Conservation (phyloP, 2,888 invertebrate species). For the Eubasilissa splendida region DNA sequence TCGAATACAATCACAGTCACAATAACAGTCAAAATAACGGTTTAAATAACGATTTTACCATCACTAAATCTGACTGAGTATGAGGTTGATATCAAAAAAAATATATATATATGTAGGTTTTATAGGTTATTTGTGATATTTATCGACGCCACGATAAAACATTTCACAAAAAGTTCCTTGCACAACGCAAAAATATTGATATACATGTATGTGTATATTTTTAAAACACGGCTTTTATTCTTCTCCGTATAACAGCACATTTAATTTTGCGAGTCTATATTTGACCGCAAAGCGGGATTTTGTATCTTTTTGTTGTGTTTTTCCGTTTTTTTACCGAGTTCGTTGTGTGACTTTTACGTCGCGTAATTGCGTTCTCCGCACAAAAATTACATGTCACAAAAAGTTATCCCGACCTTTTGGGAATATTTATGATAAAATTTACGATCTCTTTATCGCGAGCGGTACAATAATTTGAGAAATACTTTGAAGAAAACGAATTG, state of each 20-base stretch:
- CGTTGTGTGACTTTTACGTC: slow-evolving; percentile 23
- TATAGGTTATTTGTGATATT: too few relatives aligned
- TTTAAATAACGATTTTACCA: too few relatives aligned
- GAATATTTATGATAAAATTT: slow-evolving; percentile 39
- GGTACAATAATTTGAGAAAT: slow-evolving; percentile 23
- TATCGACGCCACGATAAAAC: too few relatives aligned
- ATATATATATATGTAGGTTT: too few relatives aligned
- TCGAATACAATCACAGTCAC: too few relatives aligned
- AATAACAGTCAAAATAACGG: too few relatives aligned
- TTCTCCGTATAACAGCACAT: slow-evolving; percentile 35
- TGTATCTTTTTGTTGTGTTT: slow-evolving; percentile 28
- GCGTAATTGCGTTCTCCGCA: slow-evolving; percentile 44
- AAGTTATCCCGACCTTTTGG: slow-evolving; percentile 40
- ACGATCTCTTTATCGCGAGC: slow-evolving; percentile 22
- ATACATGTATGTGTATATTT: background rate
- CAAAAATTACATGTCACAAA: slow-evolving; percentile 35
- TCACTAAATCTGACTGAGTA: too few relatives aligned
- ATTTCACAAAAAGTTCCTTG: too few relatives aligned
- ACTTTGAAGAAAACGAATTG: slow-evolving; percentile 8
- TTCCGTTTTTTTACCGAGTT: slow-evolving; percentile 14
- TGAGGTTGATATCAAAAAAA: too few relatives aligned
- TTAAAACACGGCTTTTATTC: slow-evolving; percentile 9
- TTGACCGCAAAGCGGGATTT: slow-evolving; percentile 35
- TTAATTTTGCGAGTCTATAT: slow-evolving; percentile 42
- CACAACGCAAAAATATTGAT: too few relatives aligned